These are phyloP conservation scores for Peromyscus leucopus DNA, from an alignment of 2,113 vertebrate genomes.

Conservation along the genomic window DNA sequence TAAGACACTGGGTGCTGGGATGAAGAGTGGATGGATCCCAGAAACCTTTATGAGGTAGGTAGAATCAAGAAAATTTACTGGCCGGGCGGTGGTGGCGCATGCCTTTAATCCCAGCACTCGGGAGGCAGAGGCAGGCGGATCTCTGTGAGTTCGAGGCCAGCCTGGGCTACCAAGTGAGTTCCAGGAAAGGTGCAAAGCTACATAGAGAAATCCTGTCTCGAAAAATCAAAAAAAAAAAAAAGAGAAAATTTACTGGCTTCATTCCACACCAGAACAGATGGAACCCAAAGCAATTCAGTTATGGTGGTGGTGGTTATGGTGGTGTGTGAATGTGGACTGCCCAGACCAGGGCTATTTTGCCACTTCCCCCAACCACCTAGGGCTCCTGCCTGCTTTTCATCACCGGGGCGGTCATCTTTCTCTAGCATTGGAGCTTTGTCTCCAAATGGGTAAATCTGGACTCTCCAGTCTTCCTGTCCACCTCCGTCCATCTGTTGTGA, in stretches of 20 bases:
- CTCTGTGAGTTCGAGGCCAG: too few relatives aligned
- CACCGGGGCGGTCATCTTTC: neutral
- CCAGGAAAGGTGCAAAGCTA: too few relatives aligned
- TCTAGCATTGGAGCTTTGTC: neutral
- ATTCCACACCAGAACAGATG: neutral
- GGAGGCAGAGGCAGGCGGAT: too few relatives aligned
- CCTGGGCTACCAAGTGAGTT: too few relatives aligned
- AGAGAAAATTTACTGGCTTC: neutral
- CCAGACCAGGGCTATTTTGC: neutral
- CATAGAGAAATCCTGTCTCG: too few relatives aligned
- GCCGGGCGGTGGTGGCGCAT: too few relatives aligned
- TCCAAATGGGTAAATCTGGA: neutral
- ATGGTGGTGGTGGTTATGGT: neutral
- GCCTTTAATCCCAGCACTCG: too few relatives aligned
- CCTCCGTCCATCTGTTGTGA: neutral
- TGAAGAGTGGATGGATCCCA: too few relatives aligned
- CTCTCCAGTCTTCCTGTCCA: neutral
- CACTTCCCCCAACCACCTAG: neutral
- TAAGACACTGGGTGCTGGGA: too few relatives aligned
- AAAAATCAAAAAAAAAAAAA: too few relatives aligned
- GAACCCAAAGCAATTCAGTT: neutral
- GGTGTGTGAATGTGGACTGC: neutral
- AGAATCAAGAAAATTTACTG: too few relatives aligned
- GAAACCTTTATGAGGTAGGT: too few relatives aligned
- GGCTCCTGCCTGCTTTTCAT: neutral